Evolutionary conservation across 2,888 invertebrate species (phyloP).

Genomic region (Drosophila macrospina): DNA sequence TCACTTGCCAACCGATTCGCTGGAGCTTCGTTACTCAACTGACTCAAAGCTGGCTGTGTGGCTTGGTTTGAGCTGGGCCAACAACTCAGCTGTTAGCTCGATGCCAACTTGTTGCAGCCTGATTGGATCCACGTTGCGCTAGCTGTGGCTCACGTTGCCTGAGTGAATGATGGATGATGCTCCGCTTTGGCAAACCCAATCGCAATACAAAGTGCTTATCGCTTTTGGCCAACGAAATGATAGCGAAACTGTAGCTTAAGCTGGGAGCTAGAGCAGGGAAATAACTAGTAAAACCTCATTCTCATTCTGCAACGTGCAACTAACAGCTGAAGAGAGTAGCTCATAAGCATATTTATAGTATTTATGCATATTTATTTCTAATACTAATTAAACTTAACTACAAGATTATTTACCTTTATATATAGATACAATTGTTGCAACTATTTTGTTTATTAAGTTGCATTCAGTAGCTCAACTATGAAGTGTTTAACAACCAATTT

Average conservation of each 20-base stretch:
- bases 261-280: not conserved
- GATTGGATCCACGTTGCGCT: slow-evolving; percentile 22
- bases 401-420: no score
- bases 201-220: slow-evolving; percentile 13
- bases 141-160: slow-evolving; percentile 6
- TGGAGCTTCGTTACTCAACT: slow-evolving; percentile 68
- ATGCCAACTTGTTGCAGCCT: slow-evolving; percentile 56
- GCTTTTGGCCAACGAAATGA: slow-evolving; percentile 9
- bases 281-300: not conserved
- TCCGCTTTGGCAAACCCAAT: slow-evolving; percentile 7
- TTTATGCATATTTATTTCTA: no score
- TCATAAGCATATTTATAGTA: no score
- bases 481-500: not conserved
- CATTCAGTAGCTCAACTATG: no score
- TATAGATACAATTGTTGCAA: no score
- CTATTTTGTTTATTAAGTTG: no score
- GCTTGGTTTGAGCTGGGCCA: slow-evolving; percentile 40
- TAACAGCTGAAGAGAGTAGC: no score
- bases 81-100: slow-evolving; percentile 30
- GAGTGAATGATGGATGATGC: slow-evolving; percentile 11
- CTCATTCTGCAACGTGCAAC: no score
- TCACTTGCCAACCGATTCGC: slow-evolving; percentile 60
- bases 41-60: slow-evolving; percentile 32
- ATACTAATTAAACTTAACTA: no score
- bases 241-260: not conserved